These are phyloP conservation scores for Coreius guichenoti DNA, from an alignment of 2,797 vertebrate genomes.

Conservation along the genomic window DNA sequence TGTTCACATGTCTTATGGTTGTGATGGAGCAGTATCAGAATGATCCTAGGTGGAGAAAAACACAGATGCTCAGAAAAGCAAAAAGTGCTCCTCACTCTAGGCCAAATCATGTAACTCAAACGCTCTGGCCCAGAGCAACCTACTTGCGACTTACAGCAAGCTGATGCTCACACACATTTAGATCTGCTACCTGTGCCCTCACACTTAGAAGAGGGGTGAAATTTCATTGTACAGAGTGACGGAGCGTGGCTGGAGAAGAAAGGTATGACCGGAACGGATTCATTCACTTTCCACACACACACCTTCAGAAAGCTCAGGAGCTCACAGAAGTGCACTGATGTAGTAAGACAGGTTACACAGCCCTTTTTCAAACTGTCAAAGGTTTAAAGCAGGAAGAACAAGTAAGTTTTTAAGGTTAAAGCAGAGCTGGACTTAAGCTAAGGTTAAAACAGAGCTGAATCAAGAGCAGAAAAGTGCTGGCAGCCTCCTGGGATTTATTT, in stretches of 20 bases:
- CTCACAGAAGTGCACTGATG: background rate
- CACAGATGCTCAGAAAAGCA: background rate
- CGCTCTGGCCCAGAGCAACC: background rate
- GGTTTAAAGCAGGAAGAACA: background rate
- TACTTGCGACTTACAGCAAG: background rate
- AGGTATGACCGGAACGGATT: constrained; percentile 27
- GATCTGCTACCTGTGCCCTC: constrained; percentile 10
- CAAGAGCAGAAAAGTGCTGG: background rate
- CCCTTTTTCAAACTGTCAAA: constrained; percentile 7
- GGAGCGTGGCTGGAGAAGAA: constrained; percentile 15
- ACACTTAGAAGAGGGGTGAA: constrained; percentile 7
- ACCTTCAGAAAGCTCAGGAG: background rate
- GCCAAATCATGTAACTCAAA: background rate
- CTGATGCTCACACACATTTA: background rate
- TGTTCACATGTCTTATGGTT: background rate
- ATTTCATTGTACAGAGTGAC: constrained; percentile 22
- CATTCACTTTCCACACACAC: constrained; percentile 24
- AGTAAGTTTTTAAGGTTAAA: background rate
- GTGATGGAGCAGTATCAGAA: background rate
- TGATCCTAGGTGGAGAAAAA: background rate
- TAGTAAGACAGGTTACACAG: background rate
- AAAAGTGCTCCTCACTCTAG: background rate
- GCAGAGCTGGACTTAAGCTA: background rate
- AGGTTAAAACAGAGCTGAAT: constrained; percentile 3
- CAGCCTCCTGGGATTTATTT: constrained; percentile 1